Evolutionary conservation across 2,888 invertebrate genomes (phyloP), one percentile per base, ranked within the genome.

Genomic region (Alentia gelatinosa): DNA sequence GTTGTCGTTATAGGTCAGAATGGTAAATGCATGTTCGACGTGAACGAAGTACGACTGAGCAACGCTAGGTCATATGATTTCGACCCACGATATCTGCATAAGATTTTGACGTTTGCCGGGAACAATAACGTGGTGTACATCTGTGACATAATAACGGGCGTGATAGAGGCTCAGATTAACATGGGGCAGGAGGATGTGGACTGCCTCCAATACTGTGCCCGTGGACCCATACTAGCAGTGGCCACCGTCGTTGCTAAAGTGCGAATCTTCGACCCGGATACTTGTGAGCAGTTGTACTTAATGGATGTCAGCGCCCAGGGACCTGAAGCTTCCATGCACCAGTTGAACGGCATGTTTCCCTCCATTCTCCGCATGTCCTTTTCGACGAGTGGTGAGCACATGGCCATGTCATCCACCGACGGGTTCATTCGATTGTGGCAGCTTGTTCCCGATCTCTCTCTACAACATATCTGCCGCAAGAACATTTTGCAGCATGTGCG

Each of bases 401-500:
- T 94, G 47, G 93, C 93, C 5, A 92, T 94, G 12, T 90, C 93
- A 26, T 92, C 93, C 9, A 93, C 93, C 91, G 95, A 95, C 92
- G 95, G 95, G 0, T 91, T 91, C 35, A 91, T 94, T 0, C 90
- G 94, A 12, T 39, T 95, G 5, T 94, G 94, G 94, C 93, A 94
- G 26, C 90, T 95, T 15, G 93, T 93, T 1, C 40, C 91, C 26
- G 84, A 91, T 84, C 79, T 93, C 9, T 91, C 93, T 7, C 92
- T 95, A 9, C 93, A 94, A 88, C 92, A 93, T 89, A 83, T 94
- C 30, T 95, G 95, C 92, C 93, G 93, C 89, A 92, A 93, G 89
- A 90, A 89, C 39, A 93, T 95, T 42, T 91, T 94, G 33, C 91
- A 92, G 33, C 42, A 75, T 50, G 91, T 93, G 23, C 92, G 92